These are phyloP conservation scores for Myotis vivesi DNA, from an alignment of 2,797 vertebrate species.

Conservation along the genomic window DNA sequence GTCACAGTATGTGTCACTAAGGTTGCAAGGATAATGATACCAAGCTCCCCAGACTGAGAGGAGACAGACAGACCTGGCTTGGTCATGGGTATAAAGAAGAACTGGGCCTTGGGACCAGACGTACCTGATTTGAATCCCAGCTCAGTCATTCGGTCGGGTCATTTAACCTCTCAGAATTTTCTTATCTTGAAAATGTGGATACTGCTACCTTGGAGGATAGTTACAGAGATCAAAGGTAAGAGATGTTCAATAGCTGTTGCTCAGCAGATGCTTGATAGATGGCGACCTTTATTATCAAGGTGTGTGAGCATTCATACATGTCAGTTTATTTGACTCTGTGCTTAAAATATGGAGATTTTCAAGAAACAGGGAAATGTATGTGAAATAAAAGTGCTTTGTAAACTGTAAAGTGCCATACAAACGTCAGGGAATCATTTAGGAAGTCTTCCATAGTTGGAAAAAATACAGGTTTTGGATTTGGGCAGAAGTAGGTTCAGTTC, in stretches of 20 bases:
- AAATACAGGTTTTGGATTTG: not conserved
- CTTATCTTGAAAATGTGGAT: not conserved
- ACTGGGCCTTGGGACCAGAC: not conserved
- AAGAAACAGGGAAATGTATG: not conserved
- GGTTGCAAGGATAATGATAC: not conserved
- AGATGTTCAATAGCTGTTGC: not conserved
- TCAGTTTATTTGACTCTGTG: not conserved
- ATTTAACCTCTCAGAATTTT: not conserved
- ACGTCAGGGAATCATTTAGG: not conserved
- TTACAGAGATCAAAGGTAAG: not conserved
- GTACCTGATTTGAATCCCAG: not conserved
- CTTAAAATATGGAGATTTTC: slow-evolving; percentile 26
- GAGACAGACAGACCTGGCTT: not conserved
- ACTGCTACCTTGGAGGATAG: not conserved
- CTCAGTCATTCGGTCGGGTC: not conserved
- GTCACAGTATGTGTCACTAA: not conserved
- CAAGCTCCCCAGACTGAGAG: not conserved
- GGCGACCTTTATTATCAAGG: not conserved
- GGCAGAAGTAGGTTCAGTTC: not conserved
- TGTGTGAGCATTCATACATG: not conserved
- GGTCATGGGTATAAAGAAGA: not conserved
- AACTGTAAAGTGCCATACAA: not conserved
- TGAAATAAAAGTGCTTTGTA: slow-evolving; percentile 33
- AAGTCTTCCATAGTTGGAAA: not conserved
- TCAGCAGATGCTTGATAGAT: not conserved